These are phyloP conservation scores for Anoplopoma fimbria DNA, from an alignment of 2,113 vertebrate genomes.

Conservation along the genomic window DNA sequence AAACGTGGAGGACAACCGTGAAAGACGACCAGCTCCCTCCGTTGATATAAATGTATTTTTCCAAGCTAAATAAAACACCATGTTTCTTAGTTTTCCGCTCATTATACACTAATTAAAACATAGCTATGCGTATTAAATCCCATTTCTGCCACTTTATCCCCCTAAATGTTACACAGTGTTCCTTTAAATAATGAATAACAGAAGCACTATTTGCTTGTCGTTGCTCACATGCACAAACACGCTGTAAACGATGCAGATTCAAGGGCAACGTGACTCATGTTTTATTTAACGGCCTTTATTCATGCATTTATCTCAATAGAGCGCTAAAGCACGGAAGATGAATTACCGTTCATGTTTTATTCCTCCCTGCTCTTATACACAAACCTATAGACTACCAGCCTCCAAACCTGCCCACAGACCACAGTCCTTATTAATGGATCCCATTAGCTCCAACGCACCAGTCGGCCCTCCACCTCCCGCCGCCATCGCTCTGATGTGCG, in stretches of 20 bases:
- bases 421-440: constrained; percentile 76
- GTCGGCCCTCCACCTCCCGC: constrained; percentile 53
- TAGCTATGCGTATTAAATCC: no score
- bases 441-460: constrained; percentile 75
- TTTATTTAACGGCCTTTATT: constrained; percentile 62
- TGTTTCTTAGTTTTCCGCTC: no score
- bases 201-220: no score
- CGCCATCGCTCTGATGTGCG: constrained; percentile 43
- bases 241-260: constrained; percentile 22
- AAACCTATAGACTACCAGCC: constrained; percentile 37
- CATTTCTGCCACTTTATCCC: no score
- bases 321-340: constrained; percentile 55
- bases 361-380: constrained; percentile 39
- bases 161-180: no score
- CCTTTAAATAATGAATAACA: no score
- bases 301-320: constrained; percentile 67
- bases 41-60: no score
- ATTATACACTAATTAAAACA: no score
- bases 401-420: constrained; percentile 54
- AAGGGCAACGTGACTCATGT: constrained; percentile 59
- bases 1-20: no score
- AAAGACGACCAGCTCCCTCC: no score
- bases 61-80: no score
- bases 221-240: neutral
- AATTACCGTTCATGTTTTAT: constrained; percentile 48